Percentiles rank a stretch among this genome's conserved stretches.
Evolutionary conservation across 1,140 invertebrate species (phyloP).

Genomic region (Brachionus calyciflorus): DNA sequence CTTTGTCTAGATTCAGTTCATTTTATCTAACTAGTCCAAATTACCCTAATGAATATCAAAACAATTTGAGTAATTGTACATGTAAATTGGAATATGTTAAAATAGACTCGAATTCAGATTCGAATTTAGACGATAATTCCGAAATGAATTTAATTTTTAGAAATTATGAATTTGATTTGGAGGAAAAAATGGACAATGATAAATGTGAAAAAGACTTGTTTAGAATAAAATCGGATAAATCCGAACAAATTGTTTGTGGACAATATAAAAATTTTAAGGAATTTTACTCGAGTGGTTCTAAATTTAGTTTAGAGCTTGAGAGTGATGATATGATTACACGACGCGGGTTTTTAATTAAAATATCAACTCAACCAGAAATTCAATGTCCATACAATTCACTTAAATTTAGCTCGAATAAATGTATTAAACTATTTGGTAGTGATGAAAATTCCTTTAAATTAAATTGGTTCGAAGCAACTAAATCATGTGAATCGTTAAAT

Average conservation of each 20-base stretch:
- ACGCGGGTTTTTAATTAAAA: conserved; percentile 29
- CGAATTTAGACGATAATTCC: background rate
- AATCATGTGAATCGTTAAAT: background rate
- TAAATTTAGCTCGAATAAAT: background rate
- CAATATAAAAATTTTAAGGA: background rate
- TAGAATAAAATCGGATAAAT: background rate
- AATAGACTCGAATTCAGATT: background rate
- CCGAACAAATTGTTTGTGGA: background rate
- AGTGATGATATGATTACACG: conserved; percentile 17
- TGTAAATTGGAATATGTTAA: conserved; percentile 35
- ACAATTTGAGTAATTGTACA: conserved; percentile 12
- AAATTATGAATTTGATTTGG: conserved; percentile 32
- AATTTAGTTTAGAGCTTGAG: conserved; percentile 2
- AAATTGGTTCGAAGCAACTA: conserved; percentile 8
- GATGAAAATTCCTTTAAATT: background rate
- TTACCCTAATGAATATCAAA: conserved; percentile 22
- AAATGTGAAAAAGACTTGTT: conserved; percentile 12
- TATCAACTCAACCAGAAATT: background rate
- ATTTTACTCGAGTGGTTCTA: background rate
- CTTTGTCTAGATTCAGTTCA: background rate
- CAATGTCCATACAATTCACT: background rate
- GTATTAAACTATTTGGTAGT: conserved; percentile 12
- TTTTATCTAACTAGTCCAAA: conserved; percentile 32
- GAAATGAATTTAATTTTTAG: background rate
- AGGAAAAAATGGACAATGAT: background rate